Base-by-base conservation (phyloP, 2,888 invertebrate genomes). In the Macropis europaea region DNA sequence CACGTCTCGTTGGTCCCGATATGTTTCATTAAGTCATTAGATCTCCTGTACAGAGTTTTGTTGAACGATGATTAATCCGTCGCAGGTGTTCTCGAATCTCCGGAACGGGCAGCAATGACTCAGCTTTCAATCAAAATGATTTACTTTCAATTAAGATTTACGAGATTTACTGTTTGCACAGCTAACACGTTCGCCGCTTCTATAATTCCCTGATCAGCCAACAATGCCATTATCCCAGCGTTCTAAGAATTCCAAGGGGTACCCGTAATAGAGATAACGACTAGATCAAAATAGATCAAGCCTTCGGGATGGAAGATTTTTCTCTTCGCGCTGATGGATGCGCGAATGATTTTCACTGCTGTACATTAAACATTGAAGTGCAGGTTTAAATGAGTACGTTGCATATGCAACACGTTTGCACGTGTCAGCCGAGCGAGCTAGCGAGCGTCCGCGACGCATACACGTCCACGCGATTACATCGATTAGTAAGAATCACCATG, bases 401-500 rank as follows among this genome's bases (percentile, higher is more conserved):
- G n/a, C n/a, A 15, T 53, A 57, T 57, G 56, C 48, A n/a, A 13
- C 9, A 15, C 7, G n/a, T 22, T 19, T 34, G 42, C 73, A 73
- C 60, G 52, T 56, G 73, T n/a, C n/a, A n/a, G n/a, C n/a, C n/a
- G n/a, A n/a, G n/a, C n/a, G n/a, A n/a, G n/a, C n/a, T n/a, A n/a
- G n/a, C 53, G 56, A 19, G 24, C 40, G 45, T 48, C 15, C 43
- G 43, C 45, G 60, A 38, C 17, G 34, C 28, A 19, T 40, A 52
- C 53, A 48, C 52, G 57, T 64, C 69, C 70, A 79, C 73, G 71
- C 76, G 80, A 83, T 83, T 83, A 77, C 82, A 85, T 84, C 86
- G 86, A 87, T 87, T 86, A 86, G 81, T 82, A 82, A 82, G 83
- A 79, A 84, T 84, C 82, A 81, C 80, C 79, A 82, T 83, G 84